These are phyloP conservation scores for Aldrovandia affinis DNA, from an alignment of 2,797 vertebrate species.

Conservation along the genomic window DNA sequence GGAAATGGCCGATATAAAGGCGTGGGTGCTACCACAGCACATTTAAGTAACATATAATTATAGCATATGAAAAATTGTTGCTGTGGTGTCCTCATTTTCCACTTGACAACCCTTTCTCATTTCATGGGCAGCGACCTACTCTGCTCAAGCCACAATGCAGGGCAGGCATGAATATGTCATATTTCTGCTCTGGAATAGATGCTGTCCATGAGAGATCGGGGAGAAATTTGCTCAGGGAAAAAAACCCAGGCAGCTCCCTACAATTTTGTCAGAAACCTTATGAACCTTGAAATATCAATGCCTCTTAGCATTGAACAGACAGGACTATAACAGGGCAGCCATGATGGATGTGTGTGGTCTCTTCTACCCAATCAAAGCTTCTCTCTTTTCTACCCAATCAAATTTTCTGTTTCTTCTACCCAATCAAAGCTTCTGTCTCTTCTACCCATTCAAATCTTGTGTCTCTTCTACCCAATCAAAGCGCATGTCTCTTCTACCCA, in stretches of 20 bases:
- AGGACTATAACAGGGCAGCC: background rate
- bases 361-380: background rate
- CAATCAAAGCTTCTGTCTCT: background rate
- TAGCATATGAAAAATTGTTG: background rate
- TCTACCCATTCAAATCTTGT: background rate
- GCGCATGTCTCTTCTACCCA: background rate
- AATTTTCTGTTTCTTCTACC: background rate
- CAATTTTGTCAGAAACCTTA: background rate
- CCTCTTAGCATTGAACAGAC: background rate
- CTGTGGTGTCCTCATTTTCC: background rate
- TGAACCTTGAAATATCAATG: background rate
- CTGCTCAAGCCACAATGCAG: background rate
- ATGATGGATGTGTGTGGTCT: background rate
- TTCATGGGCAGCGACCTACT: background rate
- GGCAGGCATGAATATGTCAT: background rate
- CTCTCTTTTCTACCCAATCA: background rate
- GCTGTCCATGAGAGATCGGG: background rate
- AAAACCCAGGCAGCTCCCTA: background rate
- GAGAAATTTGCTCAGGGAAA: background rate
- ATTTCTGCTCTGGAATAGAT: constrained; percentile 8
- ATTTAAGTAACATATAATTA: background rate
- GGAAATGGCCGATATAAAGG: background rate
- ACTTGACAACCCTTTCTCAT: background rate
- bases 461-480: background rate
- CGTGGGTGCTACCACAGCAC: background rate